These are phyloP conservation scores for Drosophila meridionalis DNA, from an alignment of 2,888 invertebrate species.

Conservation along the genomic window DNA sequence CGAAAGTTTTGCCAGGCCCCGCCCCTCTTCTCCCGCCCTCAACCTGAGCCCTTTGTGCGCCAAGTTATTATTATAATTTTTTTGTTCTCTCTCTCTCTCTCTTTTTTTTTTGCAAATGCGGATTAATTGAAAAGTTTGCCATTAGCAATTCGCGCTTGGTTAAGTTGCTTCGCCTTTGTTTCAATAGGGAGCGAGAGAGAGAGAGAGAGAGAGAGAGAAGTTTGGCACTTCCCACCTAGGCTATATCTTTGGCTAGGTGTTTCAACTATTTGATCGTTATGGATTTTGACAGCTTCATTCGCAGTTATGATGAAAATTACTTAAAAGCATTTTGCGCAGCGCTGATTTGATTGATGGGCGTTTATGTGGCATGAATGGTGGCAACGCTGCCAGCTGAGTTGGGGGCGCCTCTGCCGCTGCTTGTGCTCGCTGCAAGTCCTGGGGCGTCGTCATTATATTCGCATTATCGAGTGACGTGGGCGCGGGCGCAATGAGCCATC, in stretches of 20 bases:
- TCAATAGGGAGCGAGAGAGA: not conserved
- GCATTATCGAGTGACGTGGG: constrained; percentile 68
- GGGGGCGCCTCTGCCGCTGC: too few species aligned
- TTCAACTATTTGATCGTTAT: constrained; percentile 78
- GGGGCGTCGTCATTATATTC: constrained; percentile 70
- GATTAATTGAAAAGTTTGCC: constrained; percentile 80
- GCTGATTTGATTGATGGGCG: constrained; percentile 78
- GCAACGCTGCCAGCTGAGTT: not conserved
- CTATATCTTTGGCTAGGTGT: constrained; percentile 45
- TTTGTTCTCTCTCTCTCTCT: constrained; percentile 55
- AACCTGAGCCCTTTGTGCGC: constrained; percentile 26
- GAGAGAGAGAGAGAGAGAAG: not conserved
- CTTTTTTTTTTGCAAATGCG: constrained; percentile 62
- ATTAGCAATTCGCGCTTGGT: constrained; percentile 77
- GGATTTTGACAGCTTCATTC: constrained; percentile 74
- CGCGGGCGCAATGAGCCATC: constrained; percentile 66
- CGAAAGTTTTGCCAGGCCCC: constrained; percentile 56
- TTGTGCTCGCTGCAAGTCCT: not conserved
- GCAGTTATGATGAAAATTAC: constrained; percentile 75
- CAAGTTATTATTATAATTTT: constrained; percentile 77
- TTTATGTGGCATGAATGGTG: constrained; percentile 55
- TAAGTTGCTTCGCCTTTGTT: constrained; percentile 55
- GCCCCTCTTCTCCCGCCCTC: not conserved
- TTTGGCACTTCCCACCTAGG: constrained; percentile 16
- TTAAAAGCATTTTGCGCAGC: constrained; percentile 74